Evolutionary conservation across 2,888 invertebrate genomes (phyloP), one percentile per base, ranked within the genome.

Genomic region (Phania funesta): DNA sequence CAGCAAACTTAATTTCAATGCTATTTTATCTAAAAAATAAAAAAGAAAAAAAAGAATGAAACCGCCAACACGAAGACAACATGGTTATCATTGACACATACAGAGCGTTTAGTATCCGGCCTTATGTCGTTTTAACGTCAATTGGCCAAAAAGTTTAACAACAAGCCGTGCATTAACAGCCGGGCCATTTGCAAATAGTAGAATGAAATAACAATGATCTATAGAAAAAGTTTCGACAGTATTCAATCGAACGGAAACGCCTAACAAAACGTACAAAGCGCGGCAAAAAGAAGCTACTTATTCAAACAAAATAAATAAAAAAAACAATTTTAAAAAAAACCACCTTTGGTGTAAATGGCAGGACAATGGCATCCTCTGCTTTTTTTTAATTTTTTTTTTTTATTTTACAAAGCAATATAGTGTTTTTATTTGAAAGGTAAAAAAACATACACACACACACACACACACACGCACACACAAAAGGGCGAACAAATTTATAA

Each of bases 191-290:
- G 38, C 38, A 67, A 52, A 68, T 18, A 54, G 22, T 52, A 77
- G 56, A 60, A 56, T 13, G 35, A 29, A 54, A 68, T 60, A 81
- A 73, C 73, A 76, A 77, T 67, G 77, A 82, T 85, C 84, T 87
- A 86, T 86, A 86, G 86, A 85, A 86, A 86, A 87, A 86, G 84
- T 87, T 87, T 86, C n/a, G 87, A 87, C 87, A 87, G 87, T 84
- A 86, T 85, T 88, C 88, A 89, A 86, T 90, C 89, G 87, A 84
- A 89, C 87, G 89, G 88, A 89, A 89, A 89, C 85, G 87, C 85
- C 87, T 74, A 75, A 80, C 70, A 67, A 81, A 78, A 78, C 50
- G 41, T 41, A 26, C 16, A 65, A 11, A 58, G 22, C 32, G 22
- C n/a, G 13, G 18, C 8, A 64, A 56, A 62, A 68, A 44, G 29